Evolutionary conservation across 2,797 vertebrate genomes (phyloP).

Genomic region (Ambastaia sidthimunki): DNA sequence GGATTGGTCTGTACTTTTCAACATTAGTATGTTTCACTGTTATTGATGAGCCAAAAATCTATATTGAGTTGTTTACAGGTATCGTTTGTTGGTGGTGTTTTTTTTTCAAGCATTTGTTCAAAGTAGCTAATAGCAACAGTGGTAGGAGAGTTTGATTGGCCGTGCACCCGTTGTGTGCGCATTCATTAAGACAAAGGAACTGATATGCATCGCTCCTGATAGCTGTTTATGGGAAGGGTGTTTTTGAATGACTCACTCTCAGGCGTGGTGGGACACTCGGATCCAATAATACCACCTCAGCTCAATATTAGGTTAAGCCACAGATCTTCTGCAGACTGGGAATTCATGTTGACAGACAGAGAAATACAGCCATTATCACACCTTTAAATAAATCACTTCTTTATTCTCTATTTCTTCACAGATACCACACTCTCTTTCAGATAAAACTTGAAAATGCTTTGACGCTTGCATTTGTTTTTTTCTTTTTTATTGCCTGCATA

Average conservation of each 20-base stretch:
- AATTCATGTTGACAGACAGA: constrained; percentile 5
- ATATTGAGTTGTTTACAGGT: neutral
- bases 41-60: constrained; percentile 30
- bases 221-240: neutral
- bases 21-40: constrained; percentile 2
- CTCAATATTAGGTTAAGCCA: constrained; percentile 14
- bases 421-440: neutral
- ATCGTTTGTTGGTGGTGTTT: neutral
- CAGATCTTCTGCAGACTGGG: constrained; percentile 7
- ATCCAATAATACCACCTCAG: constrained; percentile 20
- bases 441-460: neutral
- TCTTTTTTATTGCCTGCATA: neutral
- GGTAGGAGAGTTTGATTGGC: constrained; percentile 3
- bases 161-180: neutral
- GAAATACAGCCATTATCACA: neutral
- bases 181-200: constrained; percentile 16
- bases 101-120: constrained; percentile 2
- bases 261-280: neutral
- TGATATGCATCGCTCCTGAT: neutral
- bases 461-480: neutral
- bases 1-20: neutral
- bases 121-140: neutral
- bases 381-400: neutral
- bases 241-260: neutral
- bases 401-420: neutral